Percentiles rank a stretch among this genome's conserved stretches.
Conservation (phyloP, 1,140 invertebrate species). For the Halesus radiatus region DNA sequence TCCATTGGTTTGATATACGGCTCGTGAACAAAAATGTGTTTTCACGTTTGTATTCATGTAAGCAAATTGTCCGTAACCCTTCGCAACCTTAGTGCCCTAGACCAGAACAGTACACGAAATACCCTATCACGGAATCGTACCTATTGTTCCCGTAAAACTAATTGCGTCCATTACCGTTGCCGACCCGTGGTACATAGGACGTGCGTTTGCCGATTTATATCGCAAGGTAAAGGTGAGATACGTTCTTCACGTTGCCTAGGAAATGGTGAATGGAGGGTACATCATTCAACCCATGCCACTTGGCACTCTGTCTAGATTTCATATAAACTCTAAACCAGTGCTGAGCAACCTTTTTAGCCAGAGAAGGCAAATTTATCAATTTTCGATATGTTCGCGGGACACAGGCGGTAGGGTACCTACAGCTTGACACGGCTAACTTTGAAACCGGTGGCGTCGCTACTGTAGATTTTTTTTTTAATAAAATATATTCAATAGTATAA, state of each 20-base stretch:
- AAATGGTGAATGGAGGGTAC: too few relatives aligned
- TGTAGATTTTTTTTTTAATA: too few relatives aligned
- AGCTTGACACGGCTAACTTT: too few relatives aligned
- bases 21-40: constrained; percentile 3
- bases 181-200: neutral
- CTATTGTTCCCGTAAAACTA: constrained; percentile 29
- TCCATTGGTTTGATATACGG: constrained; percentile 21
- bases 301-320: too few relatives aligned
- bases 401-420: too few relatives aligned
- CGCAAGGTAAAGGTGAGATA: neutral
- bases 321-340: too few relatives aligned
- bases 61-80: constrained; percentile 23
- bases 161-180: constrained; percentile 17
- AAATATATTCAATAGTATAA: too few relatives aligned
- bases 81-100: neutral
- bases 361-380: too few relatives aligned
- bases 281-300: too few relatives aligned
- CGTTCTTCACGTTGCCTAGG: neutral
- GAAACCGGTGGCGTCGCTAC: too few relatives aligned
- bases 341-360: too few relatives aligned
- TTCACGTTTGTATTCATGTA: constrained; percentile 16
- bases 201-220: neutral
- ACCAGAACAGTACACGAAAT: neutral
- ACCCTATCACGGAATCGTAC: neutral
- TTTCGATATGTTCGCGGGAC: too few relatives aligned